Base-by-base conservation (phyloP, 2,113 vertebrate genomes). In the Entosphenus tridentatus region DNA sequence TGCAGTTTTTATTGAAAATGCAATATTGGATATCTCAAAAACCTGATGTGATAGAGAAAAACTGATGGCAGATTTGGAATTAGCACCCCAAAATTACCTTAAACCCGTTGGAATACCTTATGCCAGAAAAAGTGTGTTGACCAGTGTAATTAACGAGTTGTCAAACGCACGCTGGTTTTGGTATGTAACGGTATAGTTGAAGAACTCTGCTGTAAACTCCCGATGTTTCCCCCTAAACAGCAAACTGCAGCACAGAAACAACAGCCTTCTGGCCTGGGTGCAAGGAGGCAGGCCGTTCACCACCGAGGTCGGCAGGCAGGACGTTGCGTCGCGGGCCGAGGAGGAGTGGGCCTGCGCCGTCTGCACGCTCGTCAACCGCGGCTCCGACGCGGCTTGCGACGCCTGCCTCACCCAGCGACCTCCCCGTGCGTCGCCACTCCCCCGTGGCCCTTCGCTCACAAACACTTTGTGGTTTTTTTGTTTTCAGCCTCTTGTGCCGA, bases 321-420 rank as follows among this genome's bases (percentile, higher is more conserved):
- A 77, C 0, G 75, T 85, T 68, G 83, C 83, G 54, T 77, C 11
- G 73, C 81, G 77, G 70, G 80, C 79, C 70, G 87, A 90, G 74
- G 86, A 87, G 72, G 82, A 88, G 68, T 95, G 91, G 93, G 73
- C 79, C 0, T 96, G 89, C 78, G 67, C 56, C 12, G 70, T 78
- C 57, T 95, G 93, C 71, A 96, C 88, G 9, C 82, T 97, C 69
- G 78, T 88, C 75, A 96, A 95, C 77, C 79, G 72, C 69, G 83
- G 87, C 2, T 74, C 83, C 71, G 76, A 78, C 56, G 75, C 76
- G 70, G 73, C 76, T 12, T 92, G 91, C 72, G 87, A 87, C 56
- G 91, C 83, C 69, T 95, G 93, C 73, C 79, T 90, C 75, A 81
- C 83, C 59, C 77, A 83, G 11, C 85, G 80, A 75, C 84, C 84